phyloP scores from a whole-genome alignment of 2,797 vertebrate genomes.

The Periparus ater region DNA sequence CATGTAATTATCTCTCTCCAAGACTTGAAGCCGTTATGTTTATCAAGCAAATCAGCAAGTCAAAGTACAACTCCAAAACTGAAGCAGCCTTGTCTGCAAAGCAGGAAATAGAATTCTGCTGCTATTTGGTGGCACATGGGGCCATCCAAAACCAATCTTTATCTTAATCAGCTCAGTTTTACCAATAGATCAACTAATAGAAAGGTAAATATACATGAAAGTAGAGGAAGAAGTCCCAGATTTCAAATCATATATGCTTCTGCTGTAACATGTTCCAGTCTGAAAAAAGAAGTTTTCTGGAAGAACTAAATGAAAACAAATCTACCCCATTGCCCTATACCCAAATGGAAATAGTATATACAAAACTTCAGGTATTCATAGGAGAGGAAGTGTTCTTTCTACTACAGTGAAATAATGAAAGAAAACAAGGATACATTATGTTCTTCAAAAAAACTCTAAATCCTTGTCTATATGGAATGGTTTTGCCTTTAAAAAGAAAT shows the following conservation, averaged over 20 bases:
- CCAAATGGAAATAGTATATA: background rate
- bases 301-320: constrained; percentile 5
- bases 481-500: background rate
- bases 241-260: background rate
- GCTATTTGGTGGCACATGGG: background rate
- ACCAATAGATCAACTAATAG: background rate
- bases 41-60: constrained; percentile 63
- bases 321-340: background rate
- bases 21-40: constrained; percentile 11
- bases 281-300: background rate
- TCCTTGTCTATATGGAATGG: background rate
- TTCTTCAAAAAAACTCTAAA: background rate
- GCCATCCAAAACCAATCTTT: constrained; percentile 39
- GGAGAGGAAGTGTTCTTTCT: background rate
- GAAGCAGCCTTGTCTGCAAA: constrained; percentile 48
- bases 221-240: background rate
- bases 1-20: constrained; percentile 36
- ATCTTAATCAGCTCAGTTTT: constrained; percentile 52
- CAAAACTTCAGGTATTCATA: background rate
- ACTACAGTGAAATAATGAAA: background rate
- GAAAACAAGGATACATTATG: background rate
- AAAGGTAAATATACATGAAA: background rate
- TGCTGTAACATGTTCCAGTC: background rate
- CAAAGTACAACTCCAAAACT: constrained; percentile 43
- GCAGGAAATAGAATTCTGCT: constrained; percentile 55